phyloP scores from a whole-genome alignment of 2,113 vertebrate species.

The Camelus bactrianus region DNA sequence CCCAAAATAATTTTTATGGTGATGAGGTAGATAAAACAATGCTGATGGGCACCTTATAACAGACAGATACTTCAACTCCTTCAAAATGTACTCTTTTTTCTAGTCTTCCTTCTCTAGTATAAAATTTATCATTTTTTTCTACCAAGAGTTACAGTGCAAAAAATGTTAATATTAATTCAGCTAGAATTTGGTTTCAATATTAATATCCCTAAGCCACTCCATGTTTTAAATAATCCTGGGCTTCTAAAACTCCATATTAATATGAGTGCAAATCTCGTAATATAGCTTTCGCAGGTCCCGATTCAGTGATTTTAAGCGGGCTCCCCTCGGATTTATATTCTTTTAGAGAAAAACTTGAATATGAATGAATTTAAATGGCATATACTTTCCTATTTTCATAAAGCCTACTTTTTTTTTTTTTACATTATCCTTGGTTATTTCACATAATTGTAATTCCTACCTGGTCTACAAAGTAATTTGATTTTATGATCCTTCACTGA shows the following conservation, averaged over 20 bases:
- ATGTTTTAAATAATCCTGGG: not conserved
- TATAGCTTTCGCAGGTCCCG: not conserved
- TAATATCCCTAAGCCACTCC: not conserved
- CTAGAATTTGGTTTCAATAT: not conserved
- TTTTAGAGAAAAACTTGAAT: not conserved
- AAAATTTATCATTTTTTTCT: not conserved
- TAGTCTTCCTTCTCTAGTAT: not conserved
- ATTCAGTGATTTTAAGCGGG: not conserved
- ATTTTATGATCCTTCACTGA: not conserved
- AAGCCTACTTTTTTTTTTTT: not conserved
- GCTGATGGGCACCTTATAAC: not conserved
- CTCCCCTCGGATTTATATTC: not conserved
- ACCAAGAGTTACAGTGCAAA: not conserved
- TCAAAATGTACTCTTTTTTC: not conserved
- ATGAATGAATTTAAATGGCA: not conserved
- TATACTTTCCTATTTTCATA: not conserved
- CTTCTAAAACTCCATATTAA: not conserved
- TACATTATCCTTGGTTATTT: not conserved
- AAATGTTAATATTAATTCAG: not conserved
- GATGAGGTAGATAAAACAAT: not conserved
- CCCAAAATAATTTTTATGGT: not conserved
- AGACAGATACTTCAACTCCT: not conserved
- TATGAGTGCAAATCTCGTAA: not conserved
- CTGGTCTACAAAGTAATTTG: not conserved
- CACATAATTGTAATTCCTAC: not conserved